Base-by-base conservation (phyloP, 2,797 vertebrate species). In the Schizopygopsis malacanthus region DNA sequence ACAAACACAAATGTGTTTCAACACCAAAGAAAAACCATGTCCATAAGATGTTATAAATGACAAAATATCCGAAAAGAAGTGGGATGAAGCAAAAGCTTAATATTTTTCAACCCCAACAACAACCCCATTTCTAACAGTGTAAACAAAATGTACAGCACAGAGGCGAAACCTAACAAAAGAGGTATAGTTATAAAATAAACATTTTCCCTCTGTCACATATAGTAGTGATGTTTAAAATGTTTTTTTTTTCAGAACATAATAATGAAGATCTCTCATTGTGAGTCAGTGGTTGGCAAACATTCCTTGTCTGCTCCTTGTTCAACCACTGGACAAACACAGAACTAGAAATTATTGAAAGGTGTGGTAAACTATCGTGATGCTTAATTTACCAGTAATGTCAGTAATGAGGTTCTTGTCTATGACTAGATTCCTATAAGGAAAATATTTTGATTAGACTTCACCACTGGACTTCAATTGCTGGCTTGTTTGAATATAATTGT, bases 331-430 rank as follows among this genome's bases (percentile, higher is more conserved):
- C 22, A 43, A 75, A 37, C 25, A 6, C 59, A 65, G n/a, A 45
- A 41, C 9, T 5, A 54, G 15, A 45, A 45, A 28, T 18, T 10
- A 63, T 45, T 28, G 12, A 20, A 63, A 59, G 52, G 52, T 41
- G 11, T 12, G 37, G 11, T 5, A 63, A 45, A 28, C 41, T 72
- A 25, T 45, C n/a, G 6, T 45, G 37, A 41, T 12, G 45, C 45
- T 75, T 52, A 75, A 16, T 79, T 79, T 43, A 25, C 10, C 70
- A 79, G 37, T 37, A 54, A 20, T 45, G n/a, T 28, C 39, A 79
- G 77, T 41, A 61, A 59, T 59, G 6, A 78, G 20, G 33, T 41
- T 59, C 12, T 25, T 72, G 22, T 45, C 41, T 45, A 71, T 71
- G 37, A 9, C 18, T 69, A 22, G 39, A 20, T 43, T 71, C 5